phyloP scores from a whole-genome alignment of 2,797 vertebrate species.

The Parauchenoglanis punctatus region DNA sequence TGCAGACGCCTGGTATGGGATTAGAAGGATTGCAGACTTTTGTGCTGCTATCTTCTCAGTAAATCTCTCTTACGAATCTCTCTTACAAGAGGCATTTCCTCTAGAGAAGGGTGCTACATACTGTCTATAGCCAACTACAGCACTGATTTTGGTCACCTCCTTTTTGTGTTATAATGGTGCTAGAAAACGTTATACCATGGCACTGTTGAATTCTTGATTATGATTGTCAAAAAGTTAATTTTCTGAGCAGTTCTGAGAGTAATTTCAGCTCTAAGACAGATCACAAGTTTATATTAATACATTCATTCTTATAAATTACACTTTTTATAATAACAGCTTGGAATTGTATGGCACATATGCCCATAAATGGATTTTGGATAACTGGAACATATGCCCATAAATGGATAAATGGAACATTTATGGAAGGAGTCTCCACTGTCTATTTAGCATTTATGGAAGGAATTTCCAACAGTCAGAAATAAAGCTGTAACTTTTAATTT shows the following conservation, averaged over 20 bases:
- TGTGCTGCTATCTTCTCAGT: neutral
- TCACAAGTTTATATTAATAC: neutral
- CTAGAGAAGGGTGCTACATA: neutral
- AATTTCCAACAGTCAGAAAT: neutral
- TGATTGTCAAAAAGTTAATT: neutral
- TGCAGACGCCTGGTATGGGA: neutral
- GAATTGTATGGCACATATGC: neutral
- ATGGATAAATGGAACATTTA: neutral
- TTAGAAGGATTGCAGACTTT: neutral
- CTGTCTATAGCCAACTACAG: neutral
- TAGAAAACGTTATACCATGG: neutral
- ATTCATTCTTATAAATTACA: neutral
- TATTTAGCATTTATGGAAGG: too few relatives aligned
- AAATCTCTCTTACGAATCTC: neutral
- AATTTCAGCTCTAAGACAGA: neutral
- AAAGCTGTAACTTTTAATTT: neutral
- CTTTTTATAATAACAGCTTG: too few relatives aligned
- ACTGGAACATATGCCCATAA: neutral
- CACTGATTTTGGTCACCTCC: neutral
- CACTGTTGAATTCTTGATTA: neutral
- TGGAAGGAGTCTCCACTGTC: neutral
- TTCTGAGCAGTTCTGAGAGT: neutral
- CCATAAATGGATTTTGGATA: neutral
- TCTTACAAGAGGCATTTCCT: neutral
- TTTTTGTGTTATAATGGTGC: neutral